A percentile compares a stretch with the other conserved stretches of the same genome.
phyloP scores from a whole-genome alignment of 2,888 invertebrate species.

The Cheilosia urbana region DNA sequence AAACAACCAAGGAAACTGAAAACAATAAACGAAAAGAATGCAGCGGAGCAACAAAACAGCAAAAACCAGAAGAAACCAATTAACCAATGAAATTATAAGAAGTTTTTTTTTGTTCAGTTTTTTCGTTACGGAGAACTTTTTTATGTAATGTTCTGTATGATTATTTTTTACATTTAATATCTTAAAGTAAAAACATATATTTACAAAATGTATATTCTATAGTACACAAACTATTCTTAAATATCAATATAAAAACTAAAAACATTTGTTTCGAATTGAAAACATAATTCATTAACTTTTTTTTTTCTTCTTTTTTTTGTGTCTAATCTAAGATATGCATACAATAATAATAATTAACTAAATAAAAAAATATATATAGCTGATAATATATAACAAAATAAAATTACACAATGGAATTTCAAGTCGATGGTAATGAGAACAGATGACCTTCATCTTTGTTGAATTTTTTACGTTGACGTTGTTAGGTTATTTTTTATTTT shows the following conservation, averaged over 20 bases:
- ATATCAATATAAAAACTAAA: conserved; percentile 60
- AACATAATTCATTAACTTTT: conserved; percentile 42
- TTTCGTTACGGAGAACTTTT: conserved; percentile 48
- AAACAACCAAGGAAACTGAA: conserved; percentile 35
- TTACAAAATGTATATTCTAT: conserved; percentile 54
- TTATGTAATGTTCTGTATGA: conserved; percentile 43
- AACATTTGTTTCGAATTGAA: conserved; percentile 48
- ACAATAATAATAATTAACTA: conserved; percentile 47
- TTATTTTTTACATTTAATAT: conserved; percentile 49
- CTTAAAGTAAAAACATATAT: conserved; percentile 68
- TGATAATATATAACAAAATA: conserved; percentile 45
- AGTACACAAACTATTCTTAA: conserved; percentile 57
- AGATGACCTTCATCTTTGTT: conserved; percentile 12
- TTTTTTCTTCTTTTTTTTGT: conserved; percentile 11
- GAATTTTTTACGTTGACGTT: conserved; percentile 9
- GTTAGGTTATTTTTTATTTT: conserved; percentile 5
- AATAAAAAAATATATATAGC: conserved; percentile 43
- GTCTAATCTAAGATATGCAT: conserved; percentile 24
- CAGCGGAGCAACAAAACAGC: conserved; percentile 20
- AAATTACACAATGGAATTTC: conserved; percentile 67
- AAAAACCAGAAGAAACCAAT: conserved; percentile 22
- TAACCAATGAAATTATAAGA: conserved; percentile 57
- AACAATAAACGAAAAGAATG: not conserved
- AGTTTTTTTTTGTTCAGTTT: conserved; percentile 47
- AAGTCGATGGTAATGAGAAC: conserved; percentile 65